Conservation (phyloP, 2,113 vertebrate species). For the cattle (Bos taurus) region DNA sequence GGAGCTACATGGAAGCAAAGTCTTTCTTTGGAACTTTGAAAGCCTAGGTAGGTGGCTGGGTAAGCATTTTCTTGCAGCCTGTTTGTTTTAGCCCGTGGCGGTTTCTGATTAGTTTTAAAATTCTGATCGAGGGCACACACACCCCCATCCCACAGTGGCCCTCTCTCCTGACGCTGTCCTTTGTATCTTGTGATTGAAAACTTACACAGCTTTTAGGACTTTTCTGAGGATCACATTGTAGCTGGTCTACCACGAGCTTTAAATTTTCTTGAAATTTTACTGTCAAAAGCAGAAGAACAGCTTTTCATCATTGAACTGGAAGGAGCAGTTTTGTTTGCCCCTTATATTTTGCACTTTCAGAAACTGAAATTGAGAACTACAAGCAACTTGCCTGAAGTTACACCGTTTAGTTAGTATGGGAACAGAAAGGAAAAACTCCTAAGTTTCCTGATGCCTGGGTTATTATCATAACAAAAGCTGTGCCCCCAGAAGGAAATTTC, state of each 20-base stretch:
- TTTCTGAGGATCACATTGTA: not conserved
- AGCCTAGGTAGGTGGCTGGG: conserved; percentile 44
- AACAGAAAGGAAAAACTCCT: conserved; percentile 3
- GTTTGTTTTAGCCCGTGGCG: not conserved
- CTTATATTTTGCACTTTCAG: conserved; percentile 2
- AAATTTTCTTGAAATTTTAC: conserved; percentile 27
- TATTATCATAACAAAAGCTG: not conserved
- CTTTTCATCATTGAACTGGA: conserved; percentile 8
- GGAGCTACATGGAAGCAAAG: conserved; percentile 8
- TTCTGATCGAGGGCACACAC: not conserved
- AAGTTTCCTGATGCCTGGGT: not conserved
- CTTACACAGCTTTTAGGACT: not conserved
- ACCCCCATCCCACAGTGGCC: fast-evolving
- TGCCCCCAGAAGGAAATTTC: not conserved
- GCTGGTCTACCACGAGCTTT: not conserved
- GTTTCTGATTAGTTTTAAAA: not conserved
- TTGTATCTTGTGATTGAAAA: not conserved
- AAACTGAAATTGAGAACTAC: conserved; percentile 42
- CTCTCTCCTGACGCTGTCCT: not conserved
- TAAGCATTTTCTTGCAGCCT: not conserved
- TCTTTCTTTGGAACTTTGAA: conserved; percentile 11
- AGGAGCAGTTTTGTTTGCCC: not conserved
- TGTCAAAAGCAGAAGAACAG: not conserved
- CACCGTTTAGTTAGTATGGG: not conserved
- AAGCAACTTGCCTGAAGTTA: not conserved